phyloP scores from a whole-genome alignment of 2,888 invertebrate species.

The Anthrax anthrax region DNA sequence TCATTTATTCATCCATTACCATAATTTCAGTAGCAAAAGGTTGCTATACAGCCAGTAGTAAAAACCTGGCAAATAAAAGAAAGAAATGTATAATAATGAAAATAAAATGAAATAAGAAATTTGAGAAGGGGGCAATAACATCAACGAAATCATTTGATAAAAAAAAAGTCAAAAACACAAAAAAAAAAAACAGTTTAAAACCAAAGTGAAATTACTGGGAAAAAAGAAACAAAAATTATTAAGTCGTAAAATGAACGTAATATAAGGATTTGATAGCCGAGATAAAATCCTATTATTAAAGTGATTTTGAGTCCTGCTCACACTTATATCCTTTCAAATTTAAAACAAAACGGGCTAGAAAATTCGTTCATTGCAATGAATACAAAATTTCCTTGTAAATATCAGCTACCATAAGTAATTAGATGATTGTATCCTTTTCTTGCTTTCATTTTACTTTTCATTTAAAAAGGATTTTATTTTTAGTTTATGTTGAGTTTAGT shows the following conservation, averaged over 20 bases:
- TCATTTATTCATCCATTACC: too few relatives aligned
- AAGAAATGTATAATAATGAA: too few relatives aligned
- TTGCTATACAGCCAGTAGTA: too few relatives aligned
- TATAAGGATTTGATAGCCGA: constrained; percentile 29
- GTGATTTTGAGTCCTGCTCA: constrained; percentile 24
- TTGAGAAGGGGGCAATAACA: not conserved
- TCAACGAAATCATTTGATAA: not conserved
- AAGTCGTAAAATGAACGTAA: constrained; percentile 12
- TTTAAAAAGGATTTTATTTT: too few relatives aligned
- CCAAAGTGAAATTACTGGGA: not conserved
- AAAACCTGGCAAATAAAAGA: too few relatives aligned
- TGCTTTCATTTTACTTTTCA: not conserved
- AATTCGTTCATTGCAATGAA: constrained; percentile 35
- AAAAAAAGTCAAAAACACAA: not conserved
- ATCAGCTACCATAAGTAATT: constrained; percentile 12
- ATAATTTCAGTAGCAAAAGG: too few relatives aligned
- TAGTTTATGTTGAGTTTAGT: too few relatives aligned
- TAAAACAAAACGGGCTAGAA: constrained; percentile 28
- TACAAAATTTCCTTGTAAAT: constrained; percentile 23
- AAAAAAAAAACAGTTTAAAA: too few relatives aligned
- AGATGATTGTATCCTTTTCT: constrained; percentile 2
- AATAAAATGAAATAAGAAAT: not conserved
- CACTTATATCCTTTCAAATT: constrained; percentile 17
- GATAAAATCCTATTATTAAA: constrained; percentile 36
- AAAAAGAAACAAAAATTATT: not conserved